A percentile compares a stretch with the other conserved stretches of the same genome.
These are phyloP conservation scores for Macaria notata DNA, from an alignment of 2,888 invertebrate genomes.

Conservation along the genomic window DNA sequence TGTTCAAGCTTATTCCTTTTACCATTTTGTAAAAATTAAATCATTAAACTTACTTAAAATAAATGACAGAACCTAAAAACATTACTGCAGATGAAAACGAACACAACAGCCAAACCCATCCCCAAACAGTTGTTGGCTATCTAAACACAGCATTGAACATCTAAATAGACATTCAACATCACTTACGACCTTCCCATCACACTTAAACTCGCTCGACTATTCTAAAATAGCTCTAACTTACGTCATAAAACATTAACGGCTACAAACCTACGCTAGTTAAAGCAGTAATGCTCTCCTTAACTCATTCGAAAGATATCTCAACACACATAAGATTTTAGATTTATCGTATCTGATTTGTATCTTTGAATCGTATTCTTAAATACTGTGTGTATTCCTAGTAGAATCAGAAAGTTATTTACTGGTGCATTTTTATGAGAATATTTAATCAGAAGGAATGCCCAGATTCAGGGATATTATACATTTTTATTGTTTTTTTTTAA, in stretches of 20 bases:
- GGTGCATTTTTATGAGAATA: too few species aligned
- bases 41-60: too few species aligned
- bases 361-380: too few species aligned
- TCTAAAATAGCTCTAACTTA: constrained; percentile 11
- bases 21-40: too few species aligned
- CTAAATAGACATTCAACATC: constrained; percentile 1
- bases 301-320: constrained; percentile 13
- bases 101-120: background rate
- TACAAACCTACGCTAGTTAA: constrained; percentile 8
- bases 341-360: too few species aligned
- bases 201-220: constrained; percentile 1
- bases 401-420: too few species aligned
- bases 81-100: background rate
- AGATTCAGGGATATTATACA: too few species aligned
- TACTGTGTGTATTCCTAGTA: too few species aligned
- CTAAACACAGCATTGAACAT: background rate
- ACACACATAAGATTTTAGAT: constrained; percentile 3
- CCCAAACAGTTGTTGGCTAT: background rate
- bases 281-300: constrained; percentile 11
- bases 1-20: too few species aligned
- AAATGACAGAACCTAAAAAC: background rate
- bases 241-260: constrained; percentile 18
- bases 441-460: too few species aligned
- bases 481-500: too few species aligned
- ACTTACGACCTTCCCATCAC: constrained; percentile 3